These are phyloP conservation scores for Nothocercus nigrocapillus DNA, from an alignment of 2,113 vertebrate genomes.

Conservation along the genomic window DNA sequence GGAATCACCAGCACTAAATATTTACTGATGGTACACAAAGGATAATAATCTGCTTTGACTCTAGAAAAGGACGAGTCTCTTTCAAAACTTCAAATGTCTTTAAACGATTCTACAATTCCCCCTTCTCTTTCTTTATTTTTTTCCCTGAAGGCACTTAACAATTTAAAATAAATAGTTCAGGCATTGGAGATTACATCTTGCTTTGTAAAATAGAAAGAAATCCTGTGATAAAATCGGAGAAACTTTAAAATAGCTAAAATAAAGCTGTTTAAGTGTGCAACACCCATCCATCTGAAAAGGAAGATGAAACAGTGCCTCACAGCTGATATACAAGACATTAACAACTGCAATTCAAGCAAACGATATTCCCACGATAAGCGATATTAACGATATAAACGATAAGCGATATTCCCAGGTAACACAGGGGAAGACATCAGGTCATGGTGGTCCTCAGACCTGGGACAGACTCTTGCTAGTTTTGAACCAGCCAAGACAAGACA, in stretches of 20 bases:
- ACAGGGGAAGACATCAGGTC: background rate
- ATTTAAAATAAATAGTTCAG: background rate
- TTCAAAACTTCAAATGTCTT: background rate
- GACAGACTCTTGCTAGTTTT: background rate
- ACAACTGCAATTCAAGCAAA: background rate
- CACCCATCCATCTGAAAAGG: background rate
- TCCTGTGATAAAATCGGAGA: background rate
- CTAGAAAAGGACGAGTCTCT: background rate
- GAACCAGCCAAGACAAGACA: background rate
- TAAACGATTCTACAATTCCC: background rate
- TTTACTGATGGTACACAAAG: constrained; percentile 13
- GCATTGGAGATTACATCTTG: background rate
- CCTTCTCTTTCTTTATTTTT: background rate
- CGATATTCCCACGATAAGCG: too few species aligned
- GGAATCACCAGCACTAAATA: background rate
- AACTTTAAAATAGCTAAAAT: background rate
- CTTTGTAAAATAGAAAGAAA: background rate
- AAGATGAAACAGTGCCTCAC: background rate
- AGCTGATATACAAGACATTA: background rate
- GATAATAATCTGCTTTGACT: background rate
- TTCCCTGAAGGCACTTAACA: background rate
- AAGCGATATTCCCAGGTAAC: background rate
- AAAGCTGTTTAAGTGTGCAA: background rate
- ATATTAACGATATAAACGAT: too few species aligned
- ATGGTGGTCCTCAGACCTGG: background rate